Evolutionary conservation across 2,888 invertebrate genomes (phyloP).

Genomic region (Aphidoletes aphidimyza): DNA sequence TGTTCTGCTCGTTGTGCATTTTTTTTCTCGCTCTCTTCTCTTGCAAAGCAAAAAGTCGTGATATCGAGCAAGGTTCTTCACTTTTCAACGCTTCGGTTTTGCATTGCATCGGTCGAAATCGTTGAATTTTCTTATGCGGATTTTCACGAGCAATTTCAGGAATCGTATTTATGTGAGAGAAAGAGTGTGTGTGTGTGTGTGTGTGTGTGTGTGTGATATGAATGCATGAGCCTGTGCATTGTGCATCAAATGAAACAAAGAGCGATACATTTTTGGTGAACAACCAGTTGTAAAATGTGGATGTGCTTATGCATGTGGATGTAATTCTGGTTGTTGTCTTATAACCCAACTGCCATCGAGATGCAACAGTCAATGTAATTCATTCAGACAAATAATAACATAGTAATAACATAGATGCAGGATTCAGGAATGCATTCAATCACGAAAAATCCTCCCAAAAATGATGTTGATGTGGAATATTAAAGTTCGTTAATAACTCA

Average conservation of each 20-base stretch:
- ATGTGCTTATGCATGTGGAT: too few relatives aligned
- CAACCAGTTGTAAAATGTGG: too few relatives aligned
- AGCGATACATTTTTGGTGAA: neutral
- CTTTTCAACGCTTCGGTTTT: neutral
- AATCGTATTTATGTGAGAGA: too few relatives aligned
- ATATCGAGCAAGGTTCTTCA: conserved; percentile 38
- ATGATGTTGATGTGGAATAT: neutral
- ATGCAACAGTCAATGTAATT: neutral
- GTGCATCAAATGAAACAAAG: neutral
- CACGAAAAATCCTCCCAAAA: neutral
- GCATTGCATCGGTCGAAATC: neutral
- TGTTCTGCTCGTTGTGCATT: neutral
- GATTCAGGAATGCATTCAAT: neutral
- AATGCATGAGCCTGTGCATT: neutral
- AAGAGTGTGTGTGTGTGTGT: too few relatives aligned
- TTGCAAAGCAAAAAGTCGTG: neutral
- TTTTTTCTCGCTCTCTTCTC: neutral
- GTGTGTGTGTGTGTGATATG: neutral
- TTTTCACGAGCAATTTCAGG: neutral
- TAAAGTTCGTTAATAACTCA: neutral
- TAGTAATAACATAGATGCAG: neutral
- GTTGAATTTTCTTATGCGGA: neutral
- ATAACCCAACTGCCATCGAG: neutral
- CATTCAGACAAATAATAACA: neutral
- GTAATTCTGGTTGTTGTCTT: too few relatives aligned